phyloP scores from a whole-genome alignment of 2,113 vertebrate genomes.

The Prietella phreatophila region DNA sequence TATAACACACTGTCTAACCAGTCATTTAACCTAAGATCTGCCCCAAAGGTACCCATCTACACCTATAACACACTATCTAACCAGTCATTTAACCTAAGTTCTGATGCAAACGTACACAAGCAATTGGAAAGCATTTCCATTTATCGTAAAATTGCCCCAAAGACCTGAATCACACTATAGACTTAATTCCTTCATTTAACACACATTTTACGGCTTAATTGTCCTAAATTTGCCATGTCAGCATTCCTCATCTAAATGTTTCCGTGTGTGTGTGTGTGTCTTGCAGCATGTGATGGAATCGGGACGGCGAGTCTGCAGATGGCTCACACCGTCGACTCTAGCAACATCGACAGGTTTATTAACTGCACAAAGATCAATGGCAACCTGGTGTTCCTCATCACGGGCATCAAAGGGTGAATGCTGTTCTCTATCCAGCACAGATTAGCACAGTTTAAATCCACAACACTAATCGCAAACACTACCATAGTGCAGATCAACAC shows the following conservation, averaged over 20 bases:
- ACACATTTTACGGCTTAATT: not conserved
- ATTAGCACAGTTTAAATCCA: constrained; percentile 14
- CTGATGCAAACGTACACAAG: not conserved
- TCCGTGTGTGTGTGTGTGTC: constrained; percentile 8
- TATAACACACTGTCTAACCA: no score
- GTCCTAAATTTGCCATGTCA: not conserved
- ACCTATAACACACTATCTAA: no score
- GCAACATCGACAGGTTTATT: constrained; percentile 96
- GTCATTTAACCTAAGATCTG: not conserved
- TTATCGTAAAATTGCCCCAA: not conserved
- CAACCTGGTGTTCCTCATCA: constrained; percentile 97
- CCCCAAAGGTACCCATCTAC: not conserved
- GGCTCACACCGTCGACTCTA: constrained; percentile 94
- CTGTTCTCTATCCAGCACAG: not conserved
- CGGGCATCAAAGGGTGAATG: constrained; percentile 95
- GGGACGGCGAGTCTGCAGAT: constrained; percentile 87
- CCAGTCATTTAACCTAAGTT: not conserved
- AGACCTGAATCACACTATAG: not conserved
- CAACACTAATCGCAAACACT: not conserved
- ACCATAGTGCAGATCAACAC: not conserved
- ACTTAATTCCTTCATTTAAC: not conserved
- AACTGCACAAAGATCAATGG: constrained; percentile 99
- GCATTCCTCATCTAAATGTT: not conserved
- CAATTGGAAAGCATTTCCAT: not conserved
- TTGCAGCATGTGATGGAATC: constrained; percentile 91